Evolutionary conservation across 2,113 vertebrate genomes (phyloP).

Genomic region (Brevimyrus niger): DNA sequence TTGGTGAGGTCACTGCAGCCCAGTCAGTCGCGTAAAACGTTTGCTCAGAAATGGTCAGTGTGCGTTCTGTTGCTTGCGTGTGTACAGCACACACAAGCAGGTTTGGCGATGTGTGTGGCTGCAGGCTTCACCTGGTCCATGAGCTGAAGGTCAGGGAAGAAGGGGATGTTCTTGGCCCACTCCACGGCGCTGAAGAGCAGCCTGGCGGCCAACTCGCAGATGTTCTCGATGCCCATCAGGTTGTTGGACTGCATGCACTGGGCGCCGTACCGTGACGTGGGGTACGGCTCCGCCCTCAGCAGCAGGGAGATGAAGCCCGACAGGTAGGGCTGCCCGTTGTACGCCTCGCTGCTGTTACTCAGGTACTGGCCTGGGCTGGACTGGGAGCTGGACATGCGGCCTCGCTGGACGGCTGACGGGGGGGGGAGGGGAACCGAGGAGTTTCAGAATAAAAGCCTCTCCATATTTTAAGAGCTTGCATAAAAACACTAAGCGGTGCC

Average conservation of each 20-base stretch:
- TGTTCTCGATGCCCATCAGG: slow-evolving; percentile 77
- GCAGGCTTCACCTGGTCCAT: slow-evolving; percentile 62
- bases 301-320: slow-evolving; percentile 75
- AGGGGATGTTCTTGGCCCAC: slow-evolving; percentile 82
- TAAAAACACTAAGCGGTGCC: background rate
- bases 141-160: slow-evolving; percentile 77
- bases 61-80: background rate
- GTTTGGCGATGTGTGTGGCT: background rate
- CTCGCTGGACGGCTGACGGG: slow-evolving; percentile 69
- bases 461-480: background rate
- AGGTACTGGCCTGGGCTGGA: slow-evolving; percentile 70
- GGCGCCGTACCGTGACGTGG: slow-evolving; percentile 70
- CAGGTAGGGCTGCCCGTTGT: slow-evolving; percentile 69
- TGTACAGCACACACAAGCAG: background rate
- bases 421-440: background rate
- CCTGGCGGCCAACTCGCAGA: slow-evolving; percentile 75
- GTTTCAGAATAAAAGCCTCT: background rate
- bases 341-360: slow-evolving; percentile 62
- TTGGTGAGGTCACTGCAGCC: background rate
- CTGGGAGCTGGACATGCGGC: slow-evolving; percentile 68
- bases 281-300: slow-evolving; percentile 74
- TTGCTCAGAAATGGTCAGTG: background rate
- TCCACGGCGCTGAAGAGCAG: slow-evolving; percentile 78
- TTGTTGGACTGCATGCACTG: slow-evolving; percentile 77
- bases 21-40: background rate